Conservation (phyloP, 1,140 invertebrate species). For the Danaus melanippus region DNA sequence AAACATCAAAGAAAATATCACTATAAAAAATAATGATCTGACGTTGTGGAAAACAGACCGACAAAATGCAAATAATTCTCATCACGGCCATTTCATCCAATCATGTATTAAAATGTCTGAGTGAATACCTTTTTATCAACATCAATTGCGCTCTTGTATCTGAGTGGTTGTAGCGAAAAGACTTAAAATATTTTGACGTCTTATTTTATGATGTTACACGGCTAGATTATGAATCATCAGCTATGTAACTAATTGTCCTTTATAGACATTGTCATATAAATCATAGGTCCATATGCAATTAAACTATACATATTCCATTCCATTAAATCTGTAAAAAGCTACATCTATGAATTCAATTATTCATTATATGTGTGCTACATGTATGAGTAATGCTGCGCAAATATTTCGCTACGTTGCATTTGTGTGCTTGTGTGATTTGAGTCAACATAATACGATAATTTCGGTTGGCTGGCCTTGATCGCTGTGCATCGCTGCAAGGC, state of each 20-base stretch:
- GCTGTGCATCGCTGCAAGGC: slow-evolving; percentile 43
- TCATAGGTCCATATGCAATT: not conserved
- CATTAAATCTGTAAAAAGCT: not conserved
- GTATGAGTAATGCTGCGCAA: slow-evolving; percentile 5
- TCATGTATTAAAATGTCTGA: slow-evolving; percentile 19
- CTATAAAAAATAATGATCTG: slow-evolving; percentile 23
- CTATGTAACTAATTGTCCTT: slow-evolving; percentile 5
- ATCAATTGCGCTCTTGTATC: slow-evolving; percentile 10
- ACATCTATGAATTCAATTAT: not conserved
- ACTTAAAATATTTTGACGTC: slow-evolving; percentile 18
- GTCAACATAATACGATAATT: slow-evolving; percentile 27
- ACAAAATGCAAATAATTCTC: slow-evolving; percentile 21
- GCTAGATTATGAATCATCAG: slow-evolving; percentile 12
- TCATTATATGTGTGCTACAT: slow-evolving; percentile 1
- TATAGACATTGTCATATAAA: slow-evolving; percentile 6
- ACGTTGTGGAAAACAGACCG: slow-evolving; percentile 18
- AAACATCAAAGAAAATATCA: slow-evolving; percentile 34
- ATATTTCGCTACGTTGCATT: slow-evolving; percentile 4
- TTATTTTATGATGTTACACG: slow-evolving; percentile 7
- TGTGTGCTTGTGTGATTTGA: slow-evolving; percentile 24
- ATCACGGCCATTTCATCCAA: slow-evolving; percentile 18
- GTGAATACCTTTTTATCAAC: slow-evolving; percentile 19
- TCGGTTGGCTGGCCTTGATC: slow-evolving; percentile 53
- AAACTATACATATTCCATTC: not conserved
- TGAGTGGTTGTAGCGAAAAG: slow-evolving; percentile 13